Base-by-base conservation (phyloP, 1,140 invertebrate species). In the Diploscapter pachys region DNA sequence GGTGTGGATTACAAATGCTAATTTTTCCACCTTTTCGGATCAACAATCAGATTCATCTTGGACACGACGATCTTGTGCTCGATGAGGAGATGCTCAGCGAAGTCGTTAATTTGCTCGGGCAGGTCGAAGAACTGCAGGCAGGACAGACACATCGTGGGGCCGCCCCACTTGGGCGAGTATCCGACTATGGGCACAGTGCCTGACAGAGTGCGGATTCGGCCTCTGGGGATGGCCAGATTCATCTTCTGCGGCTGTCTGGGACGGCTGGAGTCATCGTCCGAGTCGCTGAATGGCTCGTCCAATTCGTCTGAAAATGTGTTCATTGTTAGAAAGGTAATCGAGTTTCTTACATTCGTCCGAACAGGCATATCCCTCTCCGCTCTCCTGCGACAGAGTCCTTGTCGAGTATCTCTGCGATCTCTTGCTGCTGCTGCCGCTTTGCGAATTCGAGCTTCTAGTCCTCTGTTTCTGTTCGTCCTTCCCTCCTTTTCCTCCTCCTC, bases 101-200 rank as follows among this genome's bases (percentile, higher is more conserved):
- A 83, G 8, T 85, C 74, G 8, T 65, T 59, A 13, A 83, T 76
- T 54, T 80, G 65, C 50, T 85, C 84, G 49, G 83, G 83, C 11
- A 85, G 74, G 71, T 85, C 80, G 67, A 85, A 85, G 68, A 85
- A 85, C 56, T 85, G 80, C 49, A 85, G 67, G 59, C 83, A 85
- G 48, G 74, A 81, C 31, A 85, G 59, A 70, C 83, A 85, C 83
- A 85, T 85, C 5, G 84, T 85, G 2, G 83, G 84, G 0, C 83
- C 83, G 48, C 83, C 83, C 83, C 83, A 85, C 63, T 86, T 84
- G n/a, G 83, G 83, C n/a, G 78, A 74, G 65, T 73, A 85, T 48
- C 82, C 81, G 4, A 85, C 80, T 6, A 66, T 52, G n/a, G 83
- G 83, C n/a, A 84, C 80, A 31, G 84, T 85, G 72, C 82, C 83